Conservation (phyloP, 1,140 invertebrate species). For the Akabosia matsudoensis region DNA sequence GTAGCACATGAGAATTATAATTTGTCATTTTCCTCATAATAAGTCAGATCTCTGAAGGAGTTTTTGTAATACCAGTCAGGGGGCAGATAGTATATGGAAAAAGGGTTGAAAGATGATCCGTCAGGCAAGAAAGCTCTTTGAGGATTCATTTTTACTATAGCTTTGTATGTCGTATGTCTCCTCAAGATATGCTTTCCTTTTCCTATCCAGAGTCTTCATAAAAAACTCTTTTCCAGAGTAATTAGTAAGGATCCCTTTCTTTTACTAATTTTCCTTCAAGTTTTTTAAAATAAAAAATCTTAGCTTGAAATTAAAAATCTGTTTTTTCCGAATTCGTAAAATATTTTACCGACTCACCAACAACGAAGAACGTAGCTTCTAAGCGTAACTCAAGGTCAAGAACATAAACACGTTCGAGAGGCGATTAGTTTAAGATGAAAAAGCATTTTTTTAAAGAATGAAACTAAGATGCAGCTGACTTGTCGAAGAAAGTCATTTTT, state of each 20-base stretch:
- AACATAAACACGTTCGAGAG: neutral
- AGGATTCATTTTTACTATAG: neutral
- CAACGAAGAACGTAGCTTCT: conserved; percentile 20
- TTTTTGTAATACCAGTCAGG: no score
- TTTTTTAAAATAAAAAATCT: no score
- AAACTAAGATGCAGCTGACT: conserved; percentile 1
- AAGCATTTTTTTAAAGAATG: conserved; percentile 21
- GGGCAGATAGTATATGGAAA: no score
- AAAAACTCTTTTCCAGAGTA: conserved; percentile 16
- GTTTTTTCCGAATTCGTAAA: no score
- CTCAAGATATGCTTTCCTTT: neutral
- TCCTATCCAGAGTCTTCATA: no score
- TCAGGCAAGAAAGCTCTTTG: neutral
- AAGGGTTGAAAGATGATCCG: neutral
- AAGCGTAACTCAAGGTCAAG: conserved; percentile 24
- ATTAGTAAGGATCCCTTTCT: neutral
- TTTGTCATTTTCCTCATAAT: neutral
- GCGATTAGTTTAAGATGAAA: conserved; percentile 1
- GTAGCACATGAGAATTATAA: no score
- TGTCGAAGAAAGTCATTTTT: neutral
- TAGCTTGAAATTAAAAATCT: no score
- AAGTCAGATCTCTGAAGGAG: no score
- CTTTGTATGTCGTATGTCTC: neutral
- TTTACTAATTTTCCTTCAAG: conserved; percentile 14
- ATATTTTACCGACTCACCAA: no score